Evolutionary conservation across 2,888 invertebrate genomes (phyloP), one percentile per base, ranked within the genome.

Genomic region (Xestia ashworthii): DNA sequence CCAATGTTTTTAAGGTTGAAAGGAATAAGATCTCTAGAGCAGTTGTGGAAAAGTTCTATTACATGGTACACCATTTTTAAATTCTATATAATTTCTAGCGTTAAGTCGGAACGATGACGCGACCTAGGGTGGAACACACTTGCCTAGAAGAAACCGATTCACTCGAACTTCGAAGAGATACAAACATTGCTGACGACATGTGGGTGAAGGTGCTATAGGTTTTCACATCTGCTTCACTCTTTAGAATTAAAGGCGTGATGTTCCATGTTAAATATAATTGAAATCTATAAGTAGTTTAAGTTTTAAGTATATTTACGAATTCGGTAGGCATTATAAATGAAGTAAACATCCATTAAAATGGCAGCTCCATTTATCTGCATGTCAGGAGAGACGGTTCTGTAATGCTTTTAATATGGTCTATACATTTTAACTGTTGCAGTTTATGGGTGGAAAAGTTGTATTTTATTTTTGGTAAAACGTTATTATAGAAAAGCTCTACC

Each of bases 311-410:
- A 48, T 58, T 46, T 46, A 71, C n/a, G 1, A n/a, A n/a, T n/a
- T n/a, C n/a, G n/a, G n/a, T n/a, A n/a, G n/a, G n/a, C n/a, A n/a
- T n/a, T n/a, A n/a, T n/a, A n/a, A n/a, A n/a, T n/a, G n/a, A 44
- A 44, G 44, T 55, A 8, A 46, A 74, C 32, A 74, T 32, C 32
- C 19, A 74, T 38, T 14, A 70, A 73, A 46, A 46, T 46, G 12
- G 32, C 72, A 2, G 44, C 19, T 74, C n/a, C 3, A 46, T 14
- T 46, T 46, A 38, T 5, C n/a, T 73, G n/a, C 6, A 14, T 38
- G 41, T 9, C 12, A 2, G 25, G 3, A 50, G 11, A 53, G 1
- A 19, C n/a, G 11, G 38, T 53, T 44, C 8, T 25, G 16, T 25
- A 65, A 41, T 44, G 1, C 41, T 60, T 32, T 32, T 32, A 60